phyloP scores from a whole-genome alignment of 2,797 vertebrate genomes.

The Mastacembelus armatus region DNA sequence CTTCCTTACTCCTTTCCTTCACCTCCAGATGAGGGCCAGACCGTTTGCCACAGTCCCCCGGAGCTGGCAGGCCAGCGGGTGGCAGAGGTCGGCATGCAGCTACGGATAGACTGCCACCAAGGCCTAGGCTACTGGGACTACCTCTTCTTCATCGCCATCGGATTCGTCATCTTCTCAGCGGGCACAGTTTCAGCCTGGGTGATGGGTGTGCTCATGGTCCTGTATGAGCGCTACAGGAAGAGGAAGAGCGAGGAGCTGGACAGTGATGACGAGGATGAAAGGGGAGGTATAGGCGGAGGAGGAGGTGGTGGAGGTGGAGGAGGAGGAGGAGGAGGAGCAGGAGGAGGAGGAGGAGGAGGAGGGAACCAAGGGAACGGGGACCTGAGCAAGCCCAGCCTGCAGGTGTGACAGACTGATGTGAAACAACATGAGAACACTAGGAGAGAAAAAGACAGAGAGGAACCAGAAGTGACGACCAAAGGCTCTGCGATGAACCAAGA shows the following conservation, averaged over 20 bases:
- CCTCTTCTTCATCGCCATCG: constrained; percentile 91
- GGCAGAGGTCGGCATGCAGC: constrained; percentile 87
- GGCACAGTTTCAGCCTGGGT: constrained; percentile 92
- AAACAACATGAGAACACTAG: not conserved
- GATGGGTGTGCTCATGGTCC: constrained; percentile 90
- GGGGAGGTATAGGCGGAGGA: constrained; percentile 58
- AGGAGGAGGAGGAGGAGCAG: constrained; percentile 42
- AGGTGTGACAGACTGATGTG: constrained; percentile 77
- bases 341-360: constrained; percentile 34
- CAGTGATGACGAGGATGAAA: constrained; percentile 80
- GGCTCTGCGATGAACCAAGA: constrained; percentile 47
- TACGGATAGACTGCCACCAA: constrained; percentile 90
- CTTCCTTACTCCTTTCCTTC: constrained; percentile 18
- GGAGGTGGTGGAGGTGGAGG: constrained; percentile 47
- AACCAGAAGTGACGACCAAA: constrained; percentile 42
- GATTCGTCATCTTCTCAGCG: constrained; percentile 93
- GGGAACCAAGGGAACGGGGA: constrained; percentile 83
- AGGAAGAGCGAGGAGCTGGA: constrained; percentile 82
- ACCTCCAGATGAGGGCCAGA: constrained; percentile 83
- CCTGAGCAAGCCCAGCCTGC: constrained; percentile 81
- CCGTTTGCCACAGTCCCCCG: constrained; percentile 81
- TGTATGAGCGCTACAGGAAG: constrained; percentile 87
- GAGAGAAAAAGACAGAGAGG: constrained; percentile 17
- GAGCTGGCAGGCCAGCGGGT: constrained; percentile 85
- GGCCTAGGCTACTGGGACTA: constrained; percentile 91